phyloP scores from a whole-genome alignment of 1,140 invertebrate species.

The Dermatophagoides farinae region DNA sequence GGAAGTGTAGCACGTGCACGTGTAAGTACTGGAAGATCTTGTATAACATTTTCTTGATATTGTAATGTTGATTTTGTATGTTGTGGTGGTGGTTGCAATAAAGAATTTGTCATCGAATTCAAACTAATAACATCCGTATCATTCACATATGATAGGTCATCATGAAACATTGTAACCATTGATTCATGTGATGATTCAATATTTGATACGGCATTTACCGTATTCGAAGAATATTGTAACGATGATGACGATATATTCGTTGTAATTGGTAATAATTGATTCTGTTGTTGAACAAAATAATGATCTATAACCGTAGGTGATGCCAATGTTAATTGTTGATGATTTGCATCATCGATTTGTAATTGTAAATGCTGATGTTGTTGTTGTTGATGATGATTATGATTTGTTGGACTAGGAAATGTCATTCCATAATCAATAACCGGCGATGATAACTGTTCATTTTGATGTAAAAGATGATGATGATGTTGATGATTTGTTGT shows the following conservation, averaged over 20 bases:
- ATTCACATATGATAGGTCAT: no score
- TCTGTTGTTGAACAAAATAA: neutral
- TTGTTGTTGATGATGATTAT: no score
- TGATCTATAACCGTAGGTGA: slow-evolving; percentile 3
- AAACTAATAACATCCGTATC: neutral
- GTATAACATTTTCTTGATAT: slow-evolving; percentile 27
- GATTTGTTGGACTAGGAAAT: no score
- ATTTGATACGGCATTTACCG: no score
- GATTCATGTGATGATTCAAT: no score
- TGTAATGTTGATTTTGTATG: neutral
- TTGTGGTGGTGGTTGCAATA: neutral
- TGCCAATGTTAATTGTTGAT: neutral
- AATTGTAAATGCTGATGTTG: neutral
- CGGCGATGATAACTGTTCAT: no score
- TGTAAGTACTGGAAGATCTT: slow-evolving; percentile 47
- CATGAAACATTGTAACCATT: no score
- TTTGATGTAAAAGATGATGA: no score
- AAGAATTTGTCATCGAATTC: neutral
- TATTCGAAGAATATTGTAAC: no score
- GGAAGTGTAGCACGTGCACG: slow-evolving; percentile 49
- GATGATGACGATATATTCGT: neutral
- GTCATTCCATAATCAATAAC: no score
- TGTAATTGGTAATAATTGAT: neutral
- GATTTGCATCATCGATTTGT: neutral
- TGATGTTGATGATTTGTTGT: no score